Percentiles rank a stretch among this genome's conserved stretches.
Conservation (phyloP, 2,888 invertebrate genomes). For the Andrena marginata region DNA sequence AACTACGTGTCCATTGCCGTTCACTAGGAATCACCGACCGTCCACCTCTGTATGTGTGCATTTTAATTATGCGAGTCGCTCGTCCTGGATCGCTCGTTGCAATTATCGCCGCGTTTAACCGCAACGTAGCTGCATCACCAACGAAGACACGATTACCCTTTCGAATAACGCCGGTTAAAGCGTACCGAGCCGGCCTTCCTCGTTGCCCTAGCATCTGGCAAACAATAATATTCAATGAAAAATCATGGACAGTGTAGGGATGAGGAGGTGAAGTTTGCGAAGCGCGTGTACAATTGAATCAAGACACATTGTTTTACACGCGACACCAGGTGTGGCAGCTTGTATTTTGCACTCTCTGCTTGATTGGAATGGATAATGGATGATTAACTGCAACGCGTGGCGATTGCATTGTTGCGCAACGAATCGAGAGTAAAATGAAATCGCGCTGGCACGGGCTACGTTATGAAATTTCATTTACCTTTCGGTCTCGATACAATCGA, state of each 20-base stretch:
- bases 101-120: slow-evolving; percentile 14
- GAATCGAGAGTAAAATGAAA: slow-evolving; percentile 26
- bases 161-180: neutral
- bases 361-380: neutral
- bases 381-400: slow-evolving; percentile 8
- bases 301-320: neutral
- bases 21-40: slow-evolving; percentile 44
- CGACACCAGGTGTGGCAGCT: neutral
- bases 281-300: too few species aligned
- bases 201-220: too few species aligned
- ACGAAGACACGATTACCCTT: neutral
- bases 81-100: neutral
- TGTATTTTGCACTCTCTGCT: neutral
- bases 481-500: slow-evolving; percentile 2
- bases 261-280: too few species aligned
- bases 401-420: slow-evolving; percentile 18
- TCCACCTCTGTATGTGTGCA: neutral
- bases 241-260: too few species aligned
- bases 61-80: slow-evolving; percentile 41
- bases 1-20: slow-evolving; percentile 42
- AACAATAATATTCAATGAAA: too few species aligned
- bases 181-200: neutral
- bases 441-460: neutral
- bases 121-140: neutral
- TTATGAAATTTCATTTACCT: slow-evolving; percentile 29